Evolutionary conservation across 2,113 vertebrate species (phyloP), one percentile per base, ranked within the genome.

Genomic region (Sigmodon hispidus): DNA sequence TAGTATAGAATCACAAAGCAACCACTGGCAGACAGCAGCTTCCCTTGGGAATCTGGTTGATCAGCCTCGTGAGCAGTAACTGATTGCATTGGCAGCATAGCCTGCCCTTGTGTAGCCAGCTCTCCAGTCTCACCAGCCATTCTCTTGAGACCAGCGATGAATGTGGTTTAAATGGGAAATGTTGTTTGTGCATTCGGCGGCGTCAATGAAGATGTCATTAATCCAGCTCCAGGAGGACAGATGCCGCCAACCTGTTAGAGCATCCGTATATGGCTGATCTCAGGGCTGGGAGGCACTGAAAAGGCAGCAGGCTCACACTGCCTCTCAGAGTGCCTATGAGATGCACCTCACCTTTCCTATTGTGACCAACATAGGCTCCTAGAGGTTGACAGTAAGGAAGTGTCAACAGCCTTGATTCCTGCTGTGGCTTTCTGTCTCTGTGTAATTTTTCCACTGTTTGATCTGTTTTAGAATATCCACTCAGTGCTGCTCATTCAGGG

Each of bases 121-220:
- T 13, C 52, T 95, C 61, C 24, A 15, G 70, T 79, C 92, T 96
- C 86, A 75, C 29, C 0, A 4, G 67, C 0, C 2, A 59, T 45
- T 93, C 92, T 96, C 86, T 2, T 21, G 77, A 93, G 95, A 73
- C 50, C 73, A 80, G 73, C n/a, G 21, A 79, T 94, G 88, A 92
- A 95, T 87, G 77, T 40, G 69, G 85, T 70, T 96, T 93, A 94
- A 93, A 89, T 87, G 81, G 90, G 94, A 95, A 93, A 89, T 70
- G 59, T 86, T 94, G 59, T 95, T 87, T 96, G 85, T 88, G 87
- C 52, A 50, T n/a, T 59, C 0, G 1, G 88, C 0, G 1, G 88
- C 1, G 2, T 94, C 85, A 52, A 87, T 94, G 87, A 95, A 97
- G 96, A 95, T 79, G 85, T 94, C 92, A 86, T 93, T 95, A 95